These are phyloP conservation scores for Hemitrygon akajei DNA, from an alignment of 2,797 vertebrate genomes.

Conservation along the genomic window DNA sequence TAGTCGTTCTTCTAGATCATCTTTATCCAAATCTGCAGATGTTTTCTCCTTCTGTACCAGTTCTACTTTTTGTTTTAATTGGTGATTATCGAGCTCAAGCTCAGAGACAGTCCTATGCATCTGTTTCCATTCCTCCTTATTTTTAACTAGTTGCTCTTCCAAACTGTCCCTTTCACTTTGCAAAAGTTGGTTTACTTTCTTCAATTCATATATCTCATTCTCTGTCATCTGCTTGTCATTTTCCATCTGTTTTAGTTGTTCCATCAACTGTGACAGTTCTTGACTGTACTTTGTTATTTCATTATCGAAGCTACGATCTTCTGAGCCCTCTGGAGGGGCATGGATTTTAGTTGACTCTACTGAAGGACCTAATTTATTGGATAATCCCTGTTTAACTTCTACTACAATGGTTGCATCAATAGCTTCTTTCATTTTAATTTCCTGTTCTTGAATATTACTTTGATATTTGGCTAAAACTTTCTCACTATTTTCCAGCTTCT, in stretches of 20 bases:
- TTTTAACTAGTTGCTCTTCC: conserved; percentile 57
- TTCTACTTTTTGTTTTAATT: conserved; percentile 60
- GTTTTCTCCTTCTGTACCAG: conserved; percentile 60
- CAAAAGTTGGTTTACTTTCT: background rate
- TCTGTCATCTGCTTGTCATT: conserved; percentile 45
- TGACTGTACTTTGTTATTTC: conserved; percentile 45
- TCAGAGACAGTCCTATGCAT: conserved; percentile 49
- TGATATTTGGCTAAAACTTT: conserved; percentile 40
- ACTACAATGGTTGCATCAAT: background rate
- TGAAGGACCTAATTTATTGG: background rate
- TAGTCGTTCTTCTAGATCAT: conserved; percentile 88
- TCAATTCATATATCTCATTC: conserved; percentile 43
- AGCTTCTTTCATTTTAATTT: background rate
- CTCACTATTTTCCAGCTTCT: conserved; percentile 44
- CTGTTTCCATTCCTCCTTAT: conserved; percentile 54
- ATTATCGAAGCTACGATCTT: conserved; percentile 36
- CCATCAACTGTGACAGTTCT: conserved; percentile 50
- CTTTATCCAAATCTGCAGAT: conserved; percentile 74
- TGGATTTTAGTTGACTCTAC: background rate
- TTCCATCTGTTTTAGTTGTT: conserved; percentile 52
- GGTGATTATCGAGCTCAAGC: conserved; percentile 48
- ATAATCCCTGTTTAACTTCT: conserved; percentile 19
- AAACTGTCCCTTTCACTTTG: conserved; percentile 57
- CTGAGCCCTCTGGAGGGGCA: background rate
- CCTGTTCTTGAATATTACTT: background rate